Evolutionary conservation across 2,888 invertebrate genomes (phyloP), one percentile per base, ranked within the genome.

Genomic region (Beris chalybata): DNA sequence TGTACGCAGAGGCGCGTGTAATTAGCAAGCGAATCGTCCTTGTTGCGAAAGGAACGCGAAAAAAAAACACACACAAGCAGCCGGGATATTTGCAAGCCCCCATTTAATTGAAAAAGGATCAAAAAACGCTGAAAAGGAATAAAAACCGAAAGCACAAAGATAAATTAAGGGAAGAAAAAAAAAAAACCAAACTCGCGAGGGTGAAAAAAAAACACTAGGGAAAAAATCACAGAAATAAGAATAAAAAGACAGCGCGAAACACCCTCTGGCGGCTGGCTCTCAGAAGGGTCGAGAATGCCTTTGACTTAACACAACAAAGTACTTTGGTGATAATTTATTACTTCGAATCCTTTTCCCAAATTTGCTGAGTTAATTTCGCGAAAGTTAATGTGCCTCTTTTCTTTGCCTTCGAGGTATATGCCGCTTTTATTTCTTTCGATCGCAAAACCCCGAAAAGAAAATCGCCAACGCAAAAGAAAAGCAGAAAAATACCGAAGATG

Each of bases 331-430:
- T 64, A 67, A 67, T 67, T 67, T 67, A 67, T 67, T 64, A 52
- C 67, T 57, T 67, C 57, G 67, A 53, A 67, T 64, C 64, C 64
- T 54, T 67, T 67, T 64, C 54, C 66, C 64, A 57, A 67, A 67
- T 67, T 67, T 64, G 64, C 64, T 53, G 67, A 64, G 67, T 64
- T 67, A 67, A 67, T 67, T 67, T 67, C 56, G 29, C 63, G 67
- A 63, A 67, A 67, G 67, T 67, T 67, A 58, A 67, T 67, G 67
- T 67, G 61, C 44, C 38, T 50, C 50, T 61, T 61, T 52, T 58
- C 30, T n/a, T 31, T 38, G 38, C 38, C 38, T 38, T 9, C 9
- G 22, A 22, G 38, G 38, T 38, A 38, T 9, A 38, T 38, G 22
- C 22, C 3, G 5, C 38, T 38, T 38, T 38, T 38, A 38, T 38